Conservation (phyloP, 2,888 invertebrate species). For the Drosophila helvetica region DNA sequence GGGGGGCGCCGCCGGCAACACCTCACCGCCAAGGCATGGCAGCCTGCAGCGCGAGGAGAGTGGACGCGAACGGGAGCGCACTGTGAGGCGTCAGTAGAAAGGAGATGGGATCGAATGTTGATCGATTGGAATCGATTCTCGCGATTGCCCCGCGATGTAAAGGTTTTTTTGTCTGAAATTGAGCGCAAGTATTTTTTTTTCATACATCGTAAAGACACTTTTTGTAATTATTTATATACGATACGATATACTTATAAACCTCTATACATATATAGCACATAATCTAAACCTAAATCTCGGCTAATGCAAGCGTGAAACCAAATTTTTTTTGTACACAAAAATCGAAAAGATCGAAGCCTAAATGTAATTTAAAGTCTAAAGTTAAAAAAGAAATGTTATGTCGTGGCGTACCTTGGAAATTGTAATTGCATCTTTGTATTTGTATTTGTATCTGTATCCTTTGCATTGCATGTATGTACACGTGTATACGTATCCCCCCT, state of each 20-base stretch:
- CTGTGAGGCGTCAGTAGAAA: conserved; percentile 84
- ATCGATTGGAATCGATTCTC: background rate
- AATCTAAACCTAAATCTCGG: conserved; percentile 43
- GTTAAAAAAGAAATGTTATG: conserved; percentile 24
- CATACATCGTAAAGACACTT: conserved; percentile 33
- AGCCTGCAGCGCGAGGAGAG: conserved; percentile 88
- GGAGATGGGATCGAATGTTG: background rate
- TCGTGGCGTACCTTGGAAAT: conserved; percentile 54
- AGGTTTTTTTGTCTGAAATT: conserved; percentile 70
- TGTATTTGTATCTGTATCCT: background rate
- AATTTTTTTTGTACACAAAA: conserved; percentile 56
- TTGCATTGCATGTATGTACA: background rate
- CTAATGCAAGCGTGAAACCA: conserved; percentile 77
- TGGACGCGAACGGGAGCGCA: conserved; percentile 85
- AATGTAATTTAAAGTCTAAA: conserved; percentile 55
- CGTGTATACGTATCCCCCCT: too few species aligned
- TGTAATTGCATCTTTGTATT: conserved; percentile 33
- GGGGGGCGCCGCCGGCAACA: conserved; percentile 79
- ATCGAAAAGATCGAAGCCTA: conserved; percentile 38
- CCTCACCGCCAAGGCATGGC: conserved; percentile 87
- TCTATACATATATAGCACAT: conserved; percentile 33
- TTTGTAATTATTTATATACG: conserved; percentile 54
- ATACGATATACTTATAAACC: conserved; percentile 25
- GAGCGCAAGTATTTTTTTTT: conserved; percentile 48
- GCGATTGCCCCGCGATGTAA: conserved; percentile 63